A percentile compares a stretch with the other conserved stretches of the same genome.
Conservation (phyloP, 2,797 vertebrate species). For the Malacoraja senta region DNA sequence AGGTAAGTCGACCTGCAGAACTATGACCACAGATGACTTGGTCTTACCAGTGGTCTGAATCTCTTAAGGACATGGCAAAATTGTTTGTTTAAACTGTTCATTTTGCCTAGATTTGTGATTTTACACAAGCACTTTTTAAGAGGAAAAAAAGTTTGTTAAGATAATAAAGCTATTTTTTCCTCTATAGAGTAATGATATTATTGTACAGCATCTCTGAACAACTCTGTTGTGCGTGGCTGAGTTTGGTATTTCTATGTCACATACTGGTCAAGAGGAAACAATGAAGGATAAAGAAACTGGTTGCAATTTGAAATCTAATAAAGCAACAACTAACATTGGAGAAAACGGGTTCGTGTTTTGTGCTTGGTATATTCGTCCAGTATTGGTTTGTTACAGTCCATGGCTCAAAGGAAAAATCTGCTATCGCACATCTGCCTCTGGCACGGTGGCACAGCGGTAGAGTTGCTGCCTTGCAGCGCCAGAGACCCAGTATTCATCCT, state of each 20-base stretch:
- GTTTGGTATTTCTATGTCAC: conserved; percentile 35
- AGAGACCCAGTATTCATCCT: too few species aligned
- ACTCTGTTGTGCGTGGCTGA: conserved; percentile 31
- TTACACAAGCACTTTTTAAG: conserved; percentile 59
- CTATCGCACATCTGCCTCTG: too few species aligned
- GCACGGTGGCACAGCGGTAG: too few species aligned
- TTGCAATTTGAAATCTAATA: conserved; percentile 34
- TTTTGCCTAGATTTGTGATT: conserved; percentile 53
- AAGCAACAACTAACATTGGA: conserved; percentile 29
- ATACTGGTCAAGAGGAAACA: not conserved
- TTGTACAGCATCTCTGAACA: conserved; percentile 48
- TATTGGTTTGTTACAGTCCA: not conserved
- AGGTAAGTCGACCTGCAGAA: not conserved
- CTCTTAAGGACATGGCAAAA: not conserved
- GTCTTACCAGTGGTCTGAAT: not conserved
- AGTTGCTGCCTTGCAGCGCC: too few species aligned
- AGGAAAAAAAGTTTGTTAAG: conserved; percentile 45
- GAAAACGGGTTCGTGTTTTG: not conserved
- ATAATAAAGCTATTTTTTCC: conserved; percentile 48
- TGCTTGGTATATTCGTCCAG: not conserved
- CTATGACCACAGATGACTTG: not conserved
- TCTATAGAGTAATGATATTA: conserved; percentile 45
- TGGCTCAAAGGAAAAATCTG: too few species aligned
- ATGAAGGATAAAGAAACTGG: not conserved
- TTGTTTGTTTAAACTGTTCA: conserved; percentile 46